These are phyloP conservation scores for Hypercompe scribonia DNA, from an alignment of 2,888 invertebrate genomes.

Conservation along the genomic window DNA sequence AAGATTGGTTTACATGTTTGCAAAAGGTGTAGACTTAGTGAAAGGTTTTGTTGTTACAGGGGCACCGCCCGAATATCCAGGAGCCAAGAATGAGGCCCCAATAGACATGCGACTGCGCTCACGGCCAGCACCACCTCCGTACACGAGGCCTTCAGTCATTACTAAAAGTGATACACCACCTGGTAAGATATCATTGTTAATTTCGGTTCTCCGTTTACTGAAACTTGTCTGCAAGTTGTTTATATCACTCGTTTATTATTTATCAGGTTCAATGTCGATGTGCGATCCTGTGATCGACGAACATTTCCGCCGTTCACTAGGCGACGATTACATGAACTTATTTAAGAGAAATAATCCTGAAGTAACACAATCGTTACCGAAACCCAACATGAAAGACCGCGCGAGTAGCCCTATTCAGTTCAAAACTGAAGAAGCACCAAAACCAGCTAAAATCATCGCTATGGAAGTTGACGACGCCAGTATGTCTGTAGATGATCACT, in stretches of 20 bases:
- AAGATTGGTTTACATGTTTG: neutral
- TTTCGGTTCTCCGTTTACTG: conserved; percentile 6
- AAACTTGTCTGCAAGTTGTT: neutral
- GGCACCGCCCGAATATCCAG: conserved; percentile 78
- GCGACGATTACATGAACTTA: conserved; percentile 91
- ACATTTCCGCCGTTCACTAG: conserved; percentile 96
- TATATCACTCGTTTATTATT: conserved; percentile 10
- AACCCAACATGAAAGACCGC: conserved; percentile 81
- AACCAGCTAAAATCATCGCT: conserved; percentile 79
- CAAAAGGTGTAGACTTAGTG: neutral
- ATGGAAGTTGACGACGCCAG: conserved; percentile 88
- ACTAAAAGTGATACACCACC: conserved; percentile 84
- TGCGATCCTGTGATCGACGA: conserved; percentile 98
- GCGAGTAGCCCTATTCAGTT: conserved; percentile 83
- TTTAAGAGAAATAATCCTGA: conserved; percentile 86
- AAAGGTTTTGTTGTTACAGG: conserved; percentile 49
- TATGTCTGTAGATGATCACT: conserved; percentile 95
- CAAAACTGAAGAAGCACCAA: conserved; percentile 71
- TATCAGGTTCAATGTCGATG: conserved; percentile 89
- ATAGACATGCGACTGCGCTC: conserved; percentile 88
- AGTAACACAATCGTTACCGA: conserved; percentile 64
- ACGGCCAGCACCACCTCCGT: conserved; percentile 88
- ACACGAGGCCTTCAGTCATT: conserved; percentile 89
- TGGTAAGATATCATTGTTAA: conserved; percentile 57
- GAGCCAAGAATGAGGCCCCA: conserved; percentile 82